Base-by-base conservation (phyloP, 1,140 invertebrate species). In the Pachypeltis micranthus region DNA sequence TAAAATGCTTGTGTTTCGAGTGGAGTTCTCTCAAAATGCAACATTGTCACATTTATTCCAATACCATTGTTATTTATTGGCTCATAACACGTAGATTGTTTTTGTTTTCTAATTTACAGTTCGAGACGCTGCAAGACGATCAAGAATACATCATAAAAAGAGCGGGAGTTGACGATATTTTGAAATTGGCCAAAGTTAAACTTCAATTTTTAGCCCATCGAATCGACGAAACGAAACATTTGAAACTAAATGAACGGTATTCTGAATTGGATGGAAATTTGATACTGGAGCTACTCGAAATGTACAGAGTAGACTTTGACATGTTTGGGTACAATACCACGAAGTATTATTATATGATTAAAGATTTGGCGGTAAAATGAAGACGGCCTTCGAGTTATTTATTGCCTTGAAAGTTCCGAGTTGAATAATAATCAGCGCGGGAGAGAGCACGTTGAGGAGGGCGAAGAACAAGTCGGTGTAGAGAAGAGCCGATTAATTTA, bases 231-330 rank as follows among this genome's bases (percentile, higher is more conserved):
- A 79, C 83, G 19, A 82, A 83, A 68, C 76, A 81, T 62, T 79
- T 84, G 61, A 51, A 51, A 51, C 80, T 88, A 61, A 81, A 82
- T 66, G 81, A 83, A 68, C 87, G 90, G 65, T 91, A 88, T 71
- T 81, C 83, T 14, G 82, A 87, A 66, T 77, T 91, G 23, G 83
- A 82, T 27, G 83, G 81, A 69, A 78, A 79, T n/a, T 84, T 90
- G 73, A 83, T 91, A 58, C 76, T 84, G 61, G 81, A 84, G 69
- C 78, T 92, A 2, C 90, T 89, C 72, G 80, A 86, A 63, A 84
- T 90, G 71, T 92, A 90, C 72, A 84, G 80, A 84, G 87, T 88
- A 68, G 90, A 93, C 74, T 92, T 91, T 74, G 81, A 87, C 71
- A 76, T 91, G 29, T 92, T 91, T 74, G 85, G 85, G 70, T 93